These are phyloP conservation scores for Oconnorella tubifera DNA, from an alignment of 2,888 invertebrate genomes.

Conservation along the genomic window DNA sequence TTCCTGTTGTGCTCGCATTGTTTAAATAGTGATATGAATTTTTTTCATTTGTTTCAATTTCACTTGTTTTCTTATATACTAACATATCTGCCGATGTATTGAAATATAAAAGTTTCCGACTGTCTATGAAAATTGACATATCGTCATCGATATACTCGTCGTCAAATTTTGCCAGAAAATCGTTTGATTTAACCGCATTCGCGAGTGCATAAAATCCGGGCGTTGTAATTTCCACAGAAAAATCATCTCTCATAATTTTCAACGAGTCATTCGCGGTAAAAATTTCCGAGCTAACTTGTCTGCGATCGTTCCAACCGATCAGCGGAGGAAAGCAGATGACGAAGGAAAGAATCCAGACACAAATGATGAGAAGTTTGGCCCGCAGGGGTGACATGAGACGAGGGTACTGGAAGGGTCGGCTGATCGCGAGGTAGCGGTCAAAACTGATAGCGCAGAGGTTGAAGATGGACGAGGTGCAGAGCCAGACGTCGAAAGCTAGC, in stretches of 20 bases:
- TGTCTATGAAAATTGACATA: neutral
- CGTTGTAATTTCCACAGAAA: too few species aligned
- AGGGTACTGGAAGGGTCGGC: slow-evolving; percentile 91
- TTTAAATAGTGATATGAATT: too few species aligned
- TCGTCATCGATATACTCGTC: neutral
- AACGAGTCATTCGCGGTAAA: too few species aligned
- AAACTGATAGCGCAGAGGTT: slow-evolving; percentile 93
- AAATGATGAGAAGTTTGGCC: slow-evolving; percentile 80
- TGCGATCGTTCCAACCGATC: slow-evolving; percentile 75
- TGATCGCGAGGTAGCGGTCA: slow-evolving; percentile 87
- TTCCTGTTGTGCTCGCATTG: neutral
- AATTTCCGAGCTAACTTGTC: neutral
- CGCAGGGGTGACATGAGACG: slow-evolving; percentile 75
- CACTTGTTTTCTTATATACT: too few species aligned
- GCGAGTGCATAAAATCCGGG: too few species aligned
- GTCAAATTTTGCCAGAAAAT: neutral
- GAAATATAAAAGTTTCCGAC: too few species aligned
- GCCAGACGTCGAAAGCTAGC: slow-evolving; percentile 96
- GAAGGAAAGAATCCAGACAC: slow-evolving; percentile 93
- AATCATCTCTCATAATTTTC: too few species aligned
- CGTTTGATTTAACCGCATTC: too few species aligned
- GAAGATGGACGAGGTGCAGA: slow-evolving; percentile 95
- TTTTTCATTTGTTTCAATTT: too few species aligned
- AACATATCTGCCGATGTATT: too few species aligned
- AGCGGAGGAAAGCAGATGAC: slow-evolving; percentile 94